These are phyloP conservation scores for Tenrec ecaudatus DNA, from an alignment of 2,113 vertebrate genomes.

Conservation along the genomic window DNA sequence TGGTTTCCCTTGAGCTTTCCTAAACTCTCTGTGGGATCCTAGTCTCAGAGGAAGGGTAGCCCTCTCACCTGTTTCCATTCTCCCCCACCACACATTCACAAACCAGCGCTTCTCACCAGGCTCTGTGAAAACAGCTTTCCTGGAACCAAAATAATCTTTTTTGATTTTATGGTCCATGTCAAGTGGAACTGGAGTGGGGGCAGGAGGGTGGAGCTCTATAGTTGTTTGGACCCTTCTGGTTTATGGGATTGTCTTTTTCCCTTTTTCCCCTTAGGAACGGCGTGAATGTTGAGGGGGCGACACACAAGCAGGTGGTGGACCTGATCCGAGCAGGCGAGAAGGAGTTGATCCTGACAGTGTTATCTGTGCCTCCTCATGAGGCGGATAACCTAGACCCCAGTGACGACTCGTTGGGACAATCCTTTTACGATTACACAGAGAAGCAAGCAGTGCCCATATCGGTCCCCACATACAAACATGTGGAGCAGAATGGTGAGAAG, in stretches of 20 bases:
- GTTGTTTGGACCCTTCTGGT: conserved; percentile 62
- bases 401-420: conserved; percentile 93
- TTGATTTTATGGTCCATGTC: conserved; percentile 55
- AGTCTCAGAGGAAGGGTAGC: not conserved
- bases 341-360: conserved; percentile 95
- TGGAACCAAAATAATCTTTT: conserved; percentile 59
- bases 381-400: conserved; percentile 94
- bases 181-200: conserved; percentile 52
- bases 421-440: conserved; percentile 97
- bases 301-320: conserved; percentile 99
- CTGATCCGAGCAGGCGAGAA: conserved; percentile 97
- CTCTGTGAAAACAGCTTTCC: conserved; percentile 54
- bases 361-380: conserved; percentile 96
- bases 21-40: not conserved
- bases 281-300: conserved; percentile 97
- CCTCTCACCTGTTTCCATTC: conserved; percentile 31
- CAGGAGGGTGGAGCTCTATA: conserved; percentile 69
- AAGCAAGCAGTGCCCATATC: conserved; percentile 99
- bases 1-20: not conserved
- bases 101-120: conserved; percentile 3
- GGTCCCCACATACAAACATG: conserved; percentile 97
- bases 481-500: conserved; percentile 97
- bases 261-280: conserved; percentile 89
- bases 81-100: not conserved
- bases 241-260: conserved; percentile 74